Evolutionary conservation across 35 echinoderm and acorn worm species (phyloP), one percentile per base, ranked within the genome.

Genomic region (Patiria miniata): DNA sequence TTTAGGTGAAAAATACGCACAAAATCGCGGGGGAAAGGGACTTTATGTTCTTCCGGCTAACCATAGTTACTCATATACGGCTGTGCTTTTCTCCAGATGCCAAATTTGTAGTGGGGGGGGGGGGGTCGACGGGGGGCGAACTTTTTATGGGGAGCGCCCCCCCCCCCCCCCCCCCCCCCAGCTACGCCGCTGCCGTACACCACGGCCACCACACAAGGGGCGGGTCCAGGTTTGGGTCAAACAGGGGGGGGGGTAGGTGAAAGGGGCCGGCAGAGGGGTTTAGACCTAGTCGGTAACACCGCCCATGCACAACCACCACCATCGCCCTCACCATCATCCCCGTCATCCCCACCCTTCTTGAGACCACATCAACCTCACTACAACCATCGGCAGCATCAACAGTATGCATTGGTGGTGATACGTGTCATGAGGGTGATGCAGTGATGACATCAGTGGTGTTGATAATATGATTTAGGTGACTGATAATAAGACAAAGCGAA

Each of bases 351-450:
- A 37, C 34, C 14, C 36, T 50, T 51, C 47, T n/a, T n/a, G n/a
- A n/a, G n/a, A n/a, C n/a, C 3, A 29, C 82, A 84, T 52, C 23
- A 29, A 22, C 82, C 30, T 21, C 19, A 57, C 54, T 29, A 85
- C 52, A 51, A 85, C 26, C 82, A 85, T n/a, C 1, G 15, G 33
- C 52, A 84, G n/a, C 32, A 84, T 2, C 82, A 85, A 2, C 82
- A n/a, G n/a, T n/a, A n/a, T n/a, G n/a, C n/a, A n/a, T n/a, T n/a
- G n/a, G n/a, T n/a, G n/a, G n/a, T n/a, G n/a, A n/a, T n/a, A n/a
- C n/a, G n/a, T n/a, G n/a, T n/a, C n/a, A n/a, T n/a, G n/a, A n/a
- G n/a, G n/a, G n/a, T n/a, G n/a, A n/a, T n/a, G n/a, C n/a, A n/a
- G n/a, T n/a, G n/a, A n/a, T n/a, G n/a, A n/a, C n/a, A n/a, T n/a